A percentile compares a stretch with the other conserved stretches of the same genome.
phyloP scores from a whole-genome alignment of 2,888 invertebrate species.

The Blastobasis lacticolella region DNA sequence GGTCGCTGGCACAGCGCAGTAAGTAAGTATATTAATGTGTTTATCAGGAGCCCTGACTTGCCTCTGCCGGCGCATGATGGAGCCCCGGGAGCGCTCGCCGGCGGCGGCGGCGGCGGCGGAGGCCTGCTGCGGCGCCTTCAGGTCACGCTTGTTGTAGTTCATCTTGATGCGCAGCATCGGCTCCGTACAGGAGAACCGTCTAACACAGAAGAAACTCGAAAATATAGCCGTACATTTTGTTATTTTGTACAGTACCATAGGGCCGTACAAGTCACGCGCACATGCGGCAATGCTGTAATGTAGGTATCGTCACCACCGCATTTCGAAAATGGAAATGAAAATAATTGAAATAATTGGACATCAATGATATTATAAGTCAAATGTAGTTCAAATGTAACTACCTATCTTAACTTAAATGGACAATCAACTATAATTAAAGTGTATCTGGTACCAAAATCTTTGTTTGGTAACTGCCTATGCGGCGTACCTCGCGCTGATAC shows the following conservation, averaged over 20 bases:
- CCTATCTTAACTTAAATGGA: too few species aligned
- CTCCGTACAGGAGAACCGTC: conserved; percentile 68
- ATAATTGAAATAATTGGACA: neutral
- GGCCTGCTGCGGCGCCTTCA: conserved; percentile 11
- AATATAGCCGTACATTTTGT: neutral
- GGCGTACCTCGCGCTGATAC: too few species aligned
- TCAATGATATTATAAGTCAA: too few species aligned
- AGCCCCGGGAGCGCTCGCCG: conserved; percentile 9
- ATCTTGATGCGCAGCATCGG: conserved; percentile 74
- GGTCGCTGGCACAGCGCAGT: neutral
- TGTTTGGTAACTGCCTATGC: too few species aligned
- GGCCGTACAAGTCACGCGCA: too few species aligned
- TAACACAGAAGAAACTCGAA: conserved; percentile 14
- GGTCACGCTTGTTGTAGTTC: conserved; percentile 58
- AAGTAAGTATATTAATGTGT: neutral
- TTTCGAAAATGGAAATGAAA: neutral
- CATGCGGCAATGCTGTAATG: too few species aligned
- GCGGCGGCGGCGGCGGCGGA: conserved; percentile 10
- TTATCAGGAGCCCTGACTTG: conserved; percentile 7
- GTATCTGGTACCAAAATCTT: too few species aligned
- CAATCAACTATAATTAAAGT: too few species aligned
- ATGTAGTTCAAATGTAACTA: neutral
- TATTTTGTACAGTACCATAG: too few species aligned
- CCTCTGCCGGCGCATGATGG: conserved; percentile 31
- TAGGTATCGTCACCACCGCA: neutral